Base-by-base conservation (phyloP, 1,140 invertebrate species). In the Bactericera cockerelli region DNA sequence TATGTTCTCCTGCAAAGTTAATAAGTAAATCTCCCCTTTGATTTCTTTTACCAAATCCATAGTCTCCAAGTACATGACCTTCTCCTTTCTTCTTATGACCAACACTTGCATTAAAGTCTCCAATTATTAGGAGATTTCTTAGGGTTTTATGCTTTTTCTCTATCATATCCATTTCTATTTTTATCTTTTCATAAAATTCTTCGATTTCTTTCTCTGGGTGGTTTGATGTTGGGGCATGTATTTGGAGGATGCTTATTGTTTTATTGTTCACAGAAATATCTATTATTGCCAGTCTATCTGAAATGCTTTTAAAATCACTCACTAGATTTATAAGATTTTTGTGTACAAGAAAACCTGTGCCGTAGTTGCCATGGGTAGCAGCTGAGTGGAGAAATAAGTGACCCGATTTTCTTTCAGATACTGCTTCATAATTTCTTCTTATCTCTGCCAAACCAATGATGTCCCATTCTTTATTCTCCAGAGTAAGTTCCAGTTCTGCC, bases 101-200 rank as follows among this genome's bases (percentile, higher is more conserved):
- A 16, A 59, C 22, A n/a, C 54, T 22, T 1, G 39, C 49, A 28
- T 59, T 59, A n/a, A 59, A 59, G 22, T 59, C 58, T 19, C 58
- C 58, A 11, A 31, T 4, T 31, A 31, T 31, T 31, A 49, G 3
- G 4, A 59, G 26, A 2, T 16, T 22, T 13, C 55, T 21, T 4
- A 33, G 24, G 19, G 1, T 16, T 26, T 22, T 28, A 21, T 53
- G 14, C 11, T 54, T 26, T 13, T 28, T 3, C 13, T 31, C 28
- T 25, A 28, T 11, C 31, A 19, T 4, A 49, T 36, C 16, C 16
- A 10, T 36, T n/a, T n/a, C n/a, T n/a, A 8, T 49, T 4, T 49
- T n/a, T 49, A 49, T 4, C 3, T 49, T 8, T 24, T 59, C 22
- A 21, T 28, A 55, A 2, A 55, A 26, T 28, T 26, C 14, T n/a